These are phyloP conservation scores for Numida meleagris DNA, from an alignment of 2,113 vertebrate species.

Conservation along the genomic window DNA sequence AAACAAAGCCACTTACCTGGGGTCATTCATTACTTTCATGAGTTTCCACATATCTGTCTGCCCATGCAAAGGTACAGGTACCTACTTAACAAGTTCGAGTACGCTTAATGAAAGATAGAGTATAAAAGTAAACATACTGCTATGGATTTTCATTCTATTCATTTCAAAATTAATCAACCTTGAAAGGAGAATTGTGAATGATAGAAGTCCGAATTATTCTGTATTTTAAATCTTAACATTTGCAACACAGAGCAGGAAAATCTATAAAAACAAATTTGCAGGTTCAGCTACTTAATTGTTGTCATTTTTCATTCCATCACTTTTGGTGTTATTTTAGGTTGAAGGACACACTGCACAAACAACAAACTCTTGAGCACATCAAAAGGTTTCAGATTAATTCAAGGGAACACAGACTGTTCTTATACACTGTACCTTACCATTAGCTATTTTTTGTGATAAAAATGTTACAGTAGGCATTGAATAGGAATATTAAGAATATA, in stretches of 20 bases:
- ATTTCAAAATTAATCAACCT: neutral
- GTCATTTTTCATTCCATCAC: conserved; percentile 45
- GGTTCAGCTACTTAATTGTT: conserved; percentile 23
- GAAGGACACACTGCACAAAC: conserved; percentile 35
- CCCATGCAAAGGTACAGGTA: neutral
- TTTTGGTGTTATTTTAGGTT: conserved; percentile 8
- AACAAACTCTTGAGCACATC: neutral
- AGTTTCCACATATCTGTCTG: neutral
- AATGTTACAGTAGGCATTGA: neutral
- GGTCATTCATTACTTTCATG: neutral
- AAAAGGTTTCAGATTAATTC: conserved; percentile 20
- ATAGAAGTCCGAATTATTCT: neutral
- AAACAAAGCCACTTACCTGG: neutral
- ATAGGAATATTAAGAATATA: neutral
- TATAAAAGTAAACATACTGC: neutral
- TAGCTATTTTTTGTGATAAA: neutral
- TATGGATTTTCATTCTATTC: neutral
- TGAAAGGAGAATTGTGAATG: conserved; percentile 1
- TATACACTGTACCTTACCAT: neutral
- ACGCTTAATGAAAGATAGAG: neutral
- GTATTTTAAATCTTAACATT: neutral
- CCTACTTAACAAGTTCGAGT: neutral
- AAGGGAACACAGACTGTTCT: neutral
- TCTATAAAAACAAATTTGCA: conserved; percentile 19
- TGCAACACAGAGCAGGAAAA: conserved; percentile 16